Base-by-base conservation (phyloP, 2,113 vertebrate species). In the Rhinolophus ferrumequinum region DNA sequence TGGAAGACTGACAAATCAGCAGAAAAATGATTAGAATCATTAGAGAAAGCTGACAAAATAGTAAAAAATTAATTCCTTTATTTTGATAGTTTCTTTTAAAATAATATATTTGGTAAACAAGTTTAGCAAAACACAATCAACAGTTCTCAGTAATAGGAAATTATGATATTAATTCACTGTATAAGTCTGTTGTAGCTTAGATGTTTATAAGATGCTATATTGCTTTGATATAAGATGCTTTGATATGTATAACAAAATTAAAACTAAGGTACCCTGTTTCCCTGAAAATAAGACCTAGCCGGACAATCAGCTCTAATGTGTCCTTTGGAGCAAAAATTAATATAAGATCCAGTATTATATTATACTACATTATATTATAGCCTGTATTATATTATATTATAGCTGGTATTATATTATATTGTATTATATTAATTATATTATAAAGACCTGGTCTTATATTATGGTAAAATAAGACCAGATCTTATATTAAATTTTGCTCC, bases 31-130 rank as follows among this genome's bases (percentile, higher is more conserved):
- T 67, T 87, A 56, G 15, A 90, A 52, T 79, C n/a, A n/a, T 54
- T 58, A 58, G 26, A 8, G 3, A 13, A 70, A 28, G 56, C 3
- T 81, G 56, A n/a, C 41, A 73, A 94, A 96, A 58, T 62, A 90
- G 7, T 62, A 52, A n/a, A 95, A 91, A 96, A 79, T 8, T 14
- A 75, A 72, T 83, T 30, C 44, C 26, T 94, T 89, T 8, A 83
- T 85, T 69, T 76, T 80, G 41, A 12, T 73, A 38, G 12, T 79
- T 89, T 67, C 54, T 60, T 96, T 76, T 38, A 56, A 92, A 91
- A 62, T 24, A 92, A 44, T 62, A 26, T 26, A 54, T 70, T 69
- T 30, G 3, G 12, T 67, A 87, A 92, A 72, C 3, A 67, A 13
- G 0, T 80, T 82, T 52, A 64, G 2, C 80, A 64, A 79, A 90